A percentile compares a stretch with the other conserved stretches of the same genome.
Conservation (phyloP, 1,140 invertebrate species). For the Lasioglossum baleicum region DNA sequence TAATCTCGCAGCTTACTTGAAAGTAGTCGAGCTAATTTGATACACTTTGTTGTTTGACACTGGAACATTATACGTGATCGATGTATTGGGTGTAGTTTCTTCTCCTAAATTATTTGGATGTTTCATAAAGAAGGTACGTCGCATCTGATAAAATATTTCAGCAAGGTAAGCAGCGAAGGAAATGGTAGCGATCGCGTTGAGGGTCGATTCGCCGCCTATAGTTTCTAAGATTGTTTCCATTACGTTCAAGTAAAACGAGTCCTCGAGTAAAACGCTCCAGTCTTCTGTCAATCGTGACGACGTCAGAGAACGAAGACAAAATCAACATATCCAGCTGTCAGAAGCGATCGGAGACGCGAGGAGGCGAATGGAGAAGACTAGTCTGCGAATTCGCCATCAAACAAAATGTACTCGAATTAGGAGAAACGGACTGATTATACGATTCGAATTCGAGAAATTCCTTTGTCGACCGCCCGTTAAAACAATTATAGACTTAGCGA, state of each 20-base stretch:
- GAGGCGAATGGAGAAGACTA: not conserved
- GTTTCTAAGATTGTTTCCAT: not conserved
- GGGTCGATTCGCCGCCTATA: not conserved
- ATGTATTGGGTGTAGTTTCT: too few relatives aligned
- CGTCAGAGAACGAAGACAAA: conserved; percentile 41
- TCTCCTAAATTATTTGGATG: too few relatives aligned
- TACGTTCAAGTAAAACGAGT: not conserved
- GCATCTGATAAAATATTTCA: too few relatives aligned
- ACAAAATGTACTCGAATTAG: conserved; percentile 37
- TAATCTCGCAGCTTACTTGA: too few relatives aligned
- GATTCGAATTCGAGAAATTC: not conserved
- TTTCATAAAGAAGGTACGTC: too few relatives aligned
- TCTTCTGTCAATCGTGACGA: conserved; percentile 16
- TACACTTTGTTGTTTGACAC: too few relatives aligned
- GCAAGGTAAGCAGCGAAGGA: too few relatives aligned
- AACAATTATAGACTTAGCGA: conserved; percentile 36
- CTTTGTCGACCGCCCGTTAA: conserved; percentile 24
- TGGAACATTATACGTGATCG: too few relatives aligned
- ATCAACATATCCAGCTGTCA: conserved; percentile 43
- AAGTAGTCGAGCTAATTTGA: too few relatives aligned
- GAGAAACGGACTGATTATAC: conserved; percentile 26
- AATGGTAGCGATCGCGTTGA: too few relatives aligned
- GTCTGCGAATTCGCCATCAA: conserved; percentile 7
- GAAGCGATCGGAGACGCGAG: not conserved
- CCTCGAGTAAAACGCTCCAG: not conserved